Conservation (phyloP, 1,140 invertebrate species). For the Coptotermes formosanus region DNA sequence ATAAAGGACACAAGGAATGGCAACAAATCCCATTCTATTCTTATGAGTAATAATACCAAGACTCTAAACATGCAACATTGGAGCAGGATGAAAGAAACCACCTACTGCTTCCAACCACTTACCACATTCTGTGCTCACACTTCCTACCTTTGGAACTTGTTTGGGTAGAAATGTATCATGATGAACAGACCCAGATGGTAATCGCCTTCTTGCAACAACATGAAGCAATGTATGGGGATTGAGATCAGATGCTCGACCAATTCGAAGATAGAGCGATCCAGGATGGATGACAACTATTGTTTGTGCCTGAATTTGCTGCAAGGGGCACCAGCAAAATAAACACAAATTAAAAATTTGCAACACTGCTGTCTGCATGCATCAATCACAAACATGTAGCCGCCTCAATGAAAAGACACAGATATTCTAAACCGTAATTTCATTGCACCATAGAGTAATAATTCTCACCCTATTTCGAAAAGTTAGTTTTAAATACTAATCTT, state of each 20-base stretch:
- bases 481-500: background rate
- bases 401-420: background rate
- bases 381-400: background rate
- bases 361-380: background rate
- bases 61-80: too few relatives aligned
- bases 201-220: constrained; percentile 74
- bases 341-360: background rate
- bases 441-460: too few relatives aligned
- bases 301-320: constrained; percentile 68
- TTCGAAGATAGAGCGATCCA: constrained; percentile 83
- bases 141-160: constrained; percentile 52
- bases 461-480: too few relatives aligned
- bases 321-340: constrained; percentile 36
- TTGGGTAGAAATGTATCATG: constrained; percentile 66
- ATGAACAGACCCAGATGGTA: constrained; percentile 56
- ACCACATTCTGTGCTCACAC: too few relatives aligned
- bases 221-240: constrained; percentile 83
- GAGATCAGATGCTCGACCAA: constrained; percentile 86
- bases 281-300: constrained; percentile 92
- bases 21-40: too few relatives aligned
- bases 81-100: too few relatives aligned
- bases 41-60: too few relatives aligned
- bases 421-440: background rate
- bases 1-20: too few relatives aligned
- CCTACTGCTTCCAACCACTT: too few relatives aligned